Conservation (phyloP, 2,888 invertebrate species). For the Campopleginae sp. region DNA sequence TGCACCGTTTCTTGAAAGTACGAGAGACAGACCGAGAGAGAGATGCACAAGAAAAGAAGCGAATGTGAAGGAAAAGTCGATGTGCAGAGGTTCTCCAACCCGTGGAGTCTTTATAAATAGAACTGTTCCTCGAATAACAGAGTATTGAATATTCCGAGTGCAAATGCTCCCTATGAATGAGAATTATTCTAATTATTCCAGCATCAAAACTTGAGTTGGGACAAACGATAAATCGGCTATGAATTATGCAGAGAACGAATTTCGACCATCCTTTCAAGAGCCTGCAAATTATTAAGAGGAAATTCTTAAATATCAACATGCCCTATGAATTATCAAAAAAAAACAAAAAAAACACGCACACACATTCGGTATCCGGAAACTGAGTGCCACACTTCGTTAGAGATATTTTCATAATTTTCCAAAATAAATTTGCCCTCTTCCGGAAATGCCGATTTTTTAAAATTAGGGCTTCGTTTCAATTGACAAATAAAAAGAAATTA, state of each 20-base stretch:
- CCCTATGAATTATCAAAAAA: neutral
- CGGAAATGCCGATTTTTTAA: neutral
- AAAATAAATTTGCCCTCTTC: neutral
- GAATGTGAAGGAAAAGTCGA: neutral
- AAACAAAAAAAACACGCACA: neutral
- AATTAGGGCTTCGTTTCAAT: neutral
- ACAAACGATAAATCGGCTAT: neutral
- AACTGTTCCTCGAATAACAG: neutral
- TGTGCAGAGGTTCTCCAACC: conserved; percentile 13
- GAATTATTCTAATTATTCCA: neutral
- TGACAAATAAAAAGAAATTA: neutral
- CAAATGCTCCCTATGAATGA: neutral
- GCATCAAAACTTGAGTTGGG: neutral
- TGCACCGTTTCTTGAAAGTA: neutral
- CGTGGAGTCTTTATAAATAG: neutral
- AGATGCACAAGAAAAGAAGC: neutral
- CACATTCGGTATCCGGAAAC: neutral
- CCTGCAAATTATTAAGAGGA: neutral
- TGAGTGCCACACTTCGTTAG: neutral
- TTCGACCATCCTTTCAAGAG: neutral
- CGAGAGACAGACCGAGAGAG: neutral
- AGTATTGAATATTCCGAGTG: neutral
- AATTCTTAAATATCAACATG: neutral
- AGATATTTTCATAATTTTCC: neutral
- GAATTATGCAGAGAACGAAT: neutral